phyloP scores from a whole-genome alignment of 1,140 invertebrate genomes.

The Micrasema longulum region DNA sequence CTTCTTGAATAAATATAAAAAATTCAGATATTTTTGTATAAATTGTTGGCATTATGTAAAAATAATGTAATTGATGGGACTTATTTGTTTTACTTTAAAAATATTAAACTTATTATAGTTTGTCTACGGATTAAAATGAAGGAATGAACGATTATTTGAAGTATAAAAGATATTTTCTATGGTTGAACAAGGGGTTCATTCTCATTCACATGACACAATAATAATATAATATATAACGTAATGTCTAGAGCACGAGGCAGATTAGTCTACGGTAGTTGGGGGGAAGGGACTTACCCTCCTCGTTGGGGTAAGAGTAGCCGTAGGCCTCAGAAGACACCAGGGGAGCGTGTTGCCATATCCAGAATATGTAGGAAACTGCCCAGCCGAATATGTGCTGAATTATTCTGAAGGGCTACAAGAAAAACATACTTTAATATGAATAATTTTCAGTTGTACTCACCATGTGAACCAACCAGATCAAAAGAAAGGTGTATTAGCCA shows the following conservation, averaged over 20 bases:
- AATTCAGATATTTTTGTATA: no score
- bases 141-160: not conserved
- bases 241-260: not conserved
- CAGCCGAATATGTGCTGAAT: slow-evolving; percentile 42
- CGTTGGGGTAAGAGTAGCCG: slow-evolving; percentile 48
- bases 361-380: slow-evolving; percentile 45
- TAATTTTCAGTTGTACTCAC: no score
- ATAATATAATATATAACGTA: not conserved
- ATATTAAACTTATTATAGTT: no score
- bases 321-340: slow-evolving; percentile 35
- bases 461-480: no score
- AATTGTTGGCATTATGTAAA: no score
- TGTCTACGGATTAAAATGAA: slow-evolving; percentile 10
- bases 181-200: slow-evolving; percentile 28
- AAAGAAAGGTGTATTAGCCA: no score
- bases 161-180: slow-evolving; percentile 24
- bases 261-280: not conserved
- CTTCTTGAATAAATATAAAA: no score
- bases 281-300: slow-evolving; percentile 46
- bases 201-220: slow-evolving; percentile 38
- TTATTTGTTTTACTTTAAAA: no score
- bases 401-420: slow-evolving; percentile 48
- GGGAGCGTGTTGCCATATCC: slow-evolving; percentile 47
- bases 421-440: no score
- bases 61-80: no score